Percentiles rank a stretch among this genome's conserved stretches.
These are phyloP conservation scores for Drosophila nikananu DNA, from an alignment of 1,140 invertebrate genomes.

Conservation along the genomic window DNA sequence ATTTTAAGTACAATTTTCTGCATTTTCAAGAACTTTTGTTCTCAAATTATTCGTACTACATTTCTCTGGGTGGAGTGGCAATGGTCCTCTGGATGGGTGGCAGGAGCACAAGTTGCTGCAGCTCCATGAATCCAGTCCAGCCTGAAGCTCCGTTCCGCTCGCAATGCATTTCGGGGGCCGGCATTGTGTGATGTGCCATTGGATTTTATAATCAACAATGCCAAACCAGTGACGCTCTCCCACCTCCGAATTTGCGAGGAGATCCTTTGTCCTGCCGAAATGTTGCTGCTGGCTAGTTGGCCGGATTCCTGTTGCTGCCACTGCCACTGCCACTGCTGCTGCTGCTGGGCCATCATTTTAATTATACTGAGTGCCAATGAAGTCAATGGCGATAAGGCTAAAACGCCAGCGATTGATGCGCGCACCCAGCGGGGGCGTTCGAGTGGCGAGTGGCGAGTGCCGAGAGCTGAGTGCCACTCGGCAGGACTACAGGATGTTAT, in stretches of 20 bases:
- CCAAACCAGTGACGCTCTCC: slow-evolving; percentile 61
- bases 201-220: slow-evolving; percentile 83
- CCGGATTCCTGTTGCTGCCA: slow-evolving; percentile 34
- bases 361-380: slow-evolving; percentile 84
- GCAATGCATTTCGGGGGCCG: slow-evolving; percentile 60
- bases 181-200: slow-evolving; percentile 74
- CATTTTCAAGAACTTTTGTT: too few relatives aligned
- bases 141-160: slow-evolving; percentile 55
- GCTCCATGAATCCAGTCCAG: slow-evolving; percentile 18
- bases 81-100: slow-evolving; percentile 1
- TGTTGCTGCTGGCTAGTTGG: slow-evolving; percentile 37
- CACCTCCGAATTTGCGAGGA: slow-evolving; percentile 8
- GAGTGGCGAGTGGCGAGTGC: slow-evolving; percentile 3
- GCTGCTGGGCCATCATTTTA: slow-evolving; percentile 77
- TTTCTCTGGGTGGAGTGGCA: too few relatives aligned
- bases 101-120: slow-evolving; percentile 3
- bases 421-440: slow-evolving; percentile 30
- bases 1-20: too few relatives aligned
- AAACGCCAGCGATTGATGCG: slow-evolving; percentile 74
- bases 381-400: slow-evolving; percentile 80
- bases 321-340: slow-evolving; percentile 1
- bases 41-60: too few relatives aligned
- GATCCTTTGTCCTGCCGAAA: slow-evolving; percentile 60
- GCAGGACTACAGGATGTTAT: slow-evolving; percentile 40
- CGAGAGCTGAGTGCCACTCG: slow-evolving; percentile 8